Evolutionary conservation across 2,888 invertebrate genomes (phyloP), one percentile per base, ranked within the genome.

Genomic region (Dendrolimus pini): DNA sequence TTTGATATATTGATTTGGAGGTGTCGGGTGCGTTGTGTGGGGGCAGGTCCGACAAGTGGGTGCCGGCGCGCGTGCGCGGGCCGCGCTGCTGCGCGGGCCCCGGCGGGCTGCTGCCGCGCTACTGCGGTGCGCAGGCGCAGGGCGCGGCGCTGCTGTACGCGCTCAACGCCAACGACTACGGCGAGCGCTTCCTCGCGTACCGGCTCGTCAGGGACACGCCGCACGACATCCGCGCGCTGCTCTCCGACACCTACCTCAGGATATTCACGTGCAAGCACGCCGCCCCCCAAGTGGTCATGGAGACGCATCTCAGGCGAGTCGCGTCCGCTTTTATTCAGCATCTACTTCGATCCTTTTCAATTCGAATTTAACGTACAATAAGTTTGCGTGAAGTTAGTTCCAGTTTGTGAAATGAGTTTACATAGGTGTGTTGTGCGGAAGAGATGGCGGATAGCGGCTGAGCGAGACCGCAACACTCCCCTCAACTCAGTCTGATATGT

Each of bases 31-130:
- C n/a, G n/a, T n/a, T n/a, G 30, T 30, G 6, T 30, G 30, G 3
- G 30, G 30, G 61, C 70, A 93, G 94, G 74, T 93, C 93, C 0
- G 94, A 94, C 76, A 93, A 94, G 64, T 91, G 92, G 62, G 90
- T 93, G 62, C 95, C 96, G 3, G 89, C 88, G 64, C 92, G 96
- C 30, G 93, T 93, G 66, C 91, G 97, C 58, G 92, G 93, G 52
- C 95, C 97, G 1, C 83, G 85, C 65, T 94, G 94, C 67, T 94
- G 94, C 55, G 92, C 93, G 57, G 96, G 96, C 52, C 94, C 96
- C 13, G 96, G 96, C 30, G 97, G 96, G 9, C 92, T 98, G 58
- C 84, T 98, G 65, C 96, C 97, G n/a, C 90, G 94, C 6, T 98
- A 96, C 85, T 95, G 95, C 66, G 84, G 88, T 56, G 93, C 93